Conservation (phyloP, 2,888 invertebrate species). For the Oscheius onirici region DNA sequence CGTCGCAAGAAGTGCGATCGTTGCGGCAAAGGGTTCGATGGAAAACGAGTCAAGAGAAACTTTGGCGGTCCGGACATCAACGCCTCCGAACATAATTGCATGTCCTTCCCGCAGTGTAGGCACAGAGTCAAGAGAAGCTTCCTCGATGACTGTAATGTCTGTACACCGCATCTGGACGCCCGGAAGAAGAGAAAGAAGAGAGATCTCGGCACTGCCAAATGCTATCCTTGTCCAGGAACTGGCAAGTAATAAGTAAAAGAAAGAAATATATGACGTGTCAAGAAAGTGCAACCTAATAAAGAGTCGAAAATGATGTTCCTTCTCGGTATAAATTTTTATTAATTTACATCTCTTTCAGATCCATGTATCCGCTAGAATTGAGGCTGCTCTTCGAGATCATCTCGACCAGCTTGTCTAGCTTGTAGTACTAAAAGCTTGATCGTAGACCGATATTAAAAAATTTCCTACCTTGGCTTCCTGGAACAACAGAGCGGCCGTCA, state of each 20-base stretch:
- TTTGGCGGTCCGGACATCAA: slow-evolving; percentile 64
- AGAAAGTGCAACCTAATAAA: not conserved
- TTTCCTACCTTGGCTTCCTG: slow-evolving; percentile 16
- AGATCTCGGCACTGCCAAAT: slow-evolving; percentile 56
- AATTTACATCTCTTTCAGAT: slow-evolving; percentile 9
- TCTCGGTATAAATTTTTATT: not conserved
- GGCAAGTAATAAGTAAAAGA: slow-evolving; percentile 13
- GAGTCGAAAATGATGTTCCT: no score
- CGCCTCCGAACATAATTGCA: slow-evolving; percentile 60
- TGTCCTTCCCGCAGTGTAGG: slow-evolving; percentile 64
- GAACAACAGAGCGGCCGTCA: slow-evolving; percentile 19
- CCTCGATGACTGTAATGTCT: slow-evolving; percentile 63
- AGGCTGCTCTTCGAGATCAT: slow-evolving; percentile 4
- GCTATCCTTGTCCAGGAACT: slow-evolving; percentile 61
- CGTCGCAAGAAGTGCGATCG: slow-evolving; percentile 48
- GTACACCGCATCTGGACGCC: slow-evolving; percentile 52
- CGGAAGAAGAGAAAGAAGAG: slow-evolving; percentile 50
- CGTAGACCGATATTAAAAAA: not conserved
- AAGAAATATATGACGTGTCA: not conserved
- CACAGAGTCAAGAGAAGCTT: slow-evolving; percentile 60
- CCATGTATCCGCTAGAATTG: slow-evolving; percentile 19
- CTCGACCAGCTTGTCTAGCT: slow-evolving; percentile 17
- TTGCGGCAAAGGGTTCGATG: slow-evolving; percentile 43
- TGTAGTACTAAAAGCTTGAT: slow-evolving; percentile 13
- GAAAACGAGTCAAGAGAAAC: slow-evolving; percentile 55